phyloP scores from a whole-genome alignment of 2,797 vertebrate genomes.

The Taenioides sp. region DNA sequence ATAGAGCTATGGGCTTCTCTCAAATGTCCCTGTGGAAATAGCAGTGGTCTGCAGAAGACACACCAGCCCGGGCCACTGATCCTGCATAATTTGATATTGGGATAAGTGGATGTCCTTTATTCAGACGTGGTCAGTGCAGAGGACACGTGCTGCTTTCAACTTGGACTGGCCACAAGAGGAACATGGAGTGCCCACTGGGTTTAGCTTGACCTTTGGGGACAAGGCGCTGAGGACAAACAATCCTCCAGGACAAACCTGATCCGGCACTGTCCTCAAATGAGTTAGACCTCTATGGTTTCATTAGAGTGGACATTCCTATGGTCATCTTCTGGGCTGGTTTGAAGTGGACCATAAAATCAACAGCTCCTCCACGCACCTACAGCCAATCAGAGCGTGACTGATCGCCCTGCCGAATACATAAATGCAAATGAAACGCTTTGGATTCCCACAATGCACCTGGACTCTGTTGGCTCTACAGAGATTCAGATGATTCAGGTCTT shows the following conservation, averaged over 20 bases:
- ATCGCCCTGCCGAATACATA: too few relatives aligned
- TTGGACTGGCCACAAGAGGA: slow-evolving; percentile 51
- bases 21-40: slow-evolving; percentile 23
- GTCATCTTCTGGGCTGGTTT: too few relatives aligned
- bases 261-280: neutral
- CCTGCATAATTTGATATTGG: slow-evolving; percentile 62
- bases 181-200: slow-evolving; percentile 44
- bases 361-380: too few relatives aligned
- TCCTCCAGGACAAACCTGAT: slow-evolving; percentile 39
- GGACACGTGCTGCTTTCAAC: slow-evolving; percentile 25
- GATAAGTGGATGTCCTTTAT: slow-evolving; percentile 46
- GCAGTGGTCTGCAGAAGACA: slow-evolving; percentile 33
- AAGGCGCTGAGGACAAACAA: slow-evolving; percentile 29
- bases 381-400: too few relatives aligned
- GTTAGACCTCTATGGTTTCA: neutral
- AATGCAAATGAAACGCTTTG: too few relatives aligned
- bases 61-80: slow-evolving; percentile 58
- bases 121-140: slow-evolving; percentile 29
- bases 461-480: too few relatives aligned
- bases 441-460: too few relatives aligned
- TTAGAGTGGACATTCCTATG: too few relatives aligned
- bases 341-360: too few relatives aligned
- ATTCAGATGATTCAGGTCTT: too few relatives aligned
- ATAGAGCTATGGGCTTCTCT: slow-evolving; percentile 11
- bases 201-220: slow-evolving; percentile 59